These are phyloP conservation scores for Aphidius ervi DNA, from an alignment of 1,140 invertebrate genomes.

Conservation along the genomic window DNA sequence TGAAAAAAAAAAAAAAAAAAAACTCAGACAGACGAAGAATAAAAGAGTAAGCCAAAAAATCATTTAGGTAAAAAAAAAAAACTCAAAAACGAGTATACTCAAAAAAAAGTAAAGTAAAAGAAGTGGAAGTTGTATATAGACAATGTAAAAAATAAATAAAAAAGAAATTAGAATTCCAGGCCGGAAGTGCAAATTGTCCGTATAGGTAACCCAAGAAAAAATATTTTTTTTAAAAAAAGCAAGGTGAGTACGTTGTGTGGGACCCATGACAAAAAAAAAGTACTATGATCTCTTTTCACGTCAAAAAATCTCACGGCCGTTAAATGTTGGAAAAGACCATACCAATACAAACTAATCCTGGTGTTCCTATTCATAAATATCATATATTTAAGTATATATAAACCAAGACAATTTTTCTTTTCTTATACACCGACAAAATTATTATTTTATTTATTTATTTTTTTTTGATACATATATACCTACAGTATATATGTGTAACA, in stretches of 20 bases:
- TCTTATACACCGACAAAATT: too few relatives aligned
- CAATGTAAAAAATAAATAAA: neutral
- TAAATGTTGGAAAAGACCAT: constrained; percentile 21
- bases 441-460: too few relatives aligned
- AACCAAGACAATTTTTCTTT: constrained; percentile 2
- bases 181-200: constrained; percentile 20
- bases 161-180: neutral
- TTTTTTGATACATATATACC: too few relatives aligned
- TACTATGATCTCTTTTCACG: constrained; percentile 19
- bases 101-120: neutral
- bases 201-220: constrained; percentile 7
- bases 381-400: constrained; percentile 2
- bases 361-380: neutral
- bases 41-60: neutral
- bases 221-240: too few relatives aligned
- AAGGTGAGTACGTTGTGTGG: neutral
- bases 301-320: constrained; percentile 31
- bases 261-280: constrained; percentile 11
- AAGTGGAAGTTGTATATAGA: neutral
- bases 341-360: constrained; percentile 20
- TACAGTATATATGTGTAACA: too few relatives aligned
- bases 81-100: neutral
- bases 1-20: constrained; percentile 2
- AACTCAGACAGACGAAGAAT: neutral
- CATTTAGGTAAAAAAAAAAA: neutral